Percentiles rank a stretch among this genome's conserved stretches.
phyloP scores from a whole-genome alignment of 2,113 vertebrate species.

The Chionis minor region DNA sequence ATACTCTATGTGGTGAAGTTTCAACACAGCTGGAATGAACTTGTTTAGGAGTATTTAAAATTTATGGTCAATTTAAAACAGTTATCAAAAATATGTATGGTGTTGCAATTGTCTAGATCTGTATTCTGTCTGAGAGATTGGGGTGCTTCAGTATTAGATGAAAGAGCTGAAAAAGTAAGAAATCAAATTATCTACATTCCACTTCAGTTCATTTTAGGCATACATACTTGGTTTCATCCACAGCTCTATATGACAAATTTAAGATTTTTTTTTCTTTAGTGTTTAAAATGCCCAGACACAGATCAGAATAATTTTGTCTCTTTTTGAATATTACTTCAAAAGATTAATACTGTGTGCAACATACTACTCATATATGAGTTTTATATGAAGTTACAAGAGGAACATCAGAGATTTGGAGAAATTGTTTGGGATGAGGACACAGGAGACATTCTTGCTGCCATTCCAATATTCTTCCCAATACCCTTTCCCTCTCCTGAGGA shows the following conservation, averaged over 20 bases:
- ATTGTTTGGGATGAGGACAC: not conserved
- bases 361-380: not conserved
- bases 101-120: not conserved
- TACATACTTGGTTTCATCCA: not conserved
- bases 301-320: not conserved
- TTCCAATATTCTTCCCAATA: not conserved
- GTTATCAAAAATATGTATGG: not conserved
- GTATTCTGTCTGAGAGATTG: not conserved
- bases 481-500: not conserved
- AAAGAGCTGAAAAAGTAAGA: not conserved
- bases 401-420: not conserved
- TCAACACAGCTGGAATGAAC: not conserved
- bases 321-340: not conserved
- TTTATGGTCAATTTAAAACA: not conserved
- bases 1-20: not conserved
- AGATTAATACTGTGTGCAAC: not conserved
- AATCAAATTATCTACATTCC: not conserved
- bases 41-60: not conserved
- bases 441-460: fast-evolving
- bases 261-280: not conserved
- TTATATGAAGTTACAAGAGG: not conserved
- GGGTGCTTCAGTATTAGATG: not conserved
- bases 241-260: not conserved
- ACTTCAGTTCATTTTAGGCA: not conserved
- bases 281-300: not conserved